Evolutionary conservation across 92 coral and sea anemone genomes (phyloP), one percentile per base, ranked within the genome.

Genomic region (Parazoanthus darwini): DNA sequence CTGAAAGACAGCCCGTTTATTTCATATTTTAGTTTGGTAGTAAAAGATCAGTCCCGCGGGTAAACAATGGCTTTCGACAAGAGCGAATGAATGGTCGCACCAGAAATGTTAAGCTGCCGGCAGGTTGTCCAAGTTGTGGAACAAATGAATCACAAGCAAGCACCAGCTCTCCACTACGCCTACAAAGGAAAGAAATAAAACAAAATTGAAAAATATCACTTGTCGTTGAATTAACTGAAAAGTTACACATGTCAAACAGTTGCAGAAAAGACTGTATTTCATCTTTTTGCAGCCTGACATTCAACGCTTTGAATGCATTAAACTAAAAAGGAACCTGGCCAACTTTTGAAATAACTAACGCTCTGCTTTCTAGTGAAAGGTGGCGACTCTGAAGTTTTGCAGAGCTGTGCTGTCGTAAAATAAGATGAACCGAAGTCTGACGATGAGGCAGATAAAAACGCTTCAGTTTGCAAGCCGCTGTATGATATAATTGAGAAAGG

Each of bases 91-190:
- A 68, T 71, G 46, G 79, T 16, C 38, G 13, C 65, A 84, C 87
- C 87, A 84, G 79, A 44, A 67, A 4, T 25, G 14, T 26, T 84
- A 8, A 48, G 23, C 15, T 9, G 25, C 6, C n/a, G 29, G 74
- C 87, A 6, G 87, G 87, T 84, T 26, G 6, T 71, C 5, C 43
- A 26, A 18, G 67, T 74, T 48, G 44, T 14, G 67, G 70, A 18
- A 84, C 35, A 84, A 84, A 84, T 73, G 63, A 22, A 51, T 8
- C 63, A 84, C 87, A 66, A 39, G 87, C 33, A 48, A 35, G 78
- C 43, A 84, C 87, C 87, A 13, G 87, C 56, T 15, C 39, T 18
- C 33, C 42, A 71, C 36, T 48, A 48, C 65, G 36, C 18, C 42
- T 44, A 84, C 46, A 39, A 63, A 68, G 38, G 43, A 29, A 29